These are phyloP conservation scores for Hexactinellida sp. DNA, from an alignment of 37 sponge, comb jelly and placozoan genomes.

Conservation along the genomic window DNA sequence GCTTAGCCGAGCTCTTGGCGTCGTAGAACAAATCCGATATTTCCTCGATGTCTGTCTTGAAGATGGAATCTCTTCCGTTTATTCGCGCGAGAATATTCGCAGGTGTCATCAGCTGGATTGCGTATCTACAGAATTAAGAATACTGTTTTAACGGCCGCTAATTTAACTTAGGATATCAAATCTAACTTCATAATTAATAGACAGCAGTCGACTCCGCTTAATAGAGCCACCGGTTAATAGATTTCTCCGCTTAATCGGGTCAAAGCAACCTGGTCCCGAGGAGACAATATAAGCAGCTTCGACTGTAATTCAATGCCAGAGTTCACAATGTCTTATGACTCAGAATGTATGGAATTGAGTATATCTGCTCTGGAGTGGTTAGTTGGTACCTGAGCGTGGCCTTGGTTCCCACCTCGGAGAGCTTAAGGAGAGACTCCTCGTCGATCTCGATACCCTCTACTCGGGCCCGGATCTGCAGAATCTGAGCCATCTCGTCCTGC, in stretches of 20 bases:
- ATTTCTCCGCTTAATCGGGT: too few relatives aligned
- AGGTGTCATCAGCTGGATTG: constrained; percentile 91
- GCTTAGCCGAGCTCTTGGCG: constrained; percentile 89
- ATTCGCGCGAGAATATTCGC: constrained; percentile 75
- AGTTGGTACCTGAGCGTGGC: constrained; percentile 51
- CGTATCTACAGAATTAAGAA: constrained; percentile 24
- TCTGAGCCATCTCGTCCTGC: constrained; percentile 81
- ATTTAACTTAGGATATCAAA: too few relatives aligned
- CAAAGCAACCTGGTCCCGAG: too few relatives aligned
- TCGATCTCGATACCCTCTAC: constrained; percentile 60
- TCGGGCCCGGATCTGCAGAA: constrained; percentile 76
- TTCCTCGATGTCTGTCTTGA: constrained; percentile 77
- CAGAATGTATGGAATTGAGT: too few relatives aligned
- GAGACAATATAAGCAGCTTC: too few relatives aligned
- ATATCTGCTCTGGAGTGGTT: not conserved
- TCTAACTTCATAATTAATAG: too few relatives aligned
- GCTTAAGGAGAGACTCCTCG: constrained; percentile 46
- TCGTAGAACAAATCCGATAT: constrained; percentile 89
- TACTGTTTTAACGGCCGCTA: too few relatives aligned
- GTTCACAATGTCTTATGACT: too few relatives aligned
- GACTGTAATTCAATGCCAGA: too few relatives aligned
- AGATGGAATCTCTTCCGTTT: constrained; percentile 68
- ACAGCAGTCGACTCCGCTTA: too few relatives aligned
- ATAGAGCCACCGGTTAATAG: too few relatives aligned
- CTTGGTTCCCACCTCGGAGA: constrained; percentile 72